Evolutionary conservation across 1,140 invertebrate species (phyloP).

Genomic region (Apocrypta bakeri): DNA sequence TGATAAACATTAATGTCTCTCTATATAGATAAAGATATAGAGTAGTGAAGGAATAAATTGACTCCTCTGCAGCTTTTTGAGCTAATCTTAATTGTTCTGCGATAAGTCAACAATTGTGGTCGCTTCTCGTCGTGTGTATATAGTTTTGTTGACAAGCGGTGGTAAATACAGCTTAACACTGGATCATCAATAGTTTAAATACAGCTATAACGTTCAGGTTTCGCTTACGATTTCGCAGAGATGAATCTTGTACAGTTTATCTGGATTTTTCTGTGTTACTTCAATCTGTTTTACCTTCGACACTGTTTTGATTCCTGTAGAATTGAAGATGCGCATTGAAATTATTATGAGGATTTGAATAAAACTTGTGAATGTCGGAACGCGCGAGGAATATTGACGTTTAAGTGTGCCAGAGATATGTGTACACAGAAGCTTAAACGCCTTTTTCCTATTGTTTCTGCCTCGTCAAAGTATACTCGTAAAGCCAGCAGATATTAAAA

Average conservation of each 20-base stretch:
- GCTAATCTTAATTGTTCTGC: too few relatives aligned
- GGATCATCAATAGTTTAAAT: too few relatives aligned
- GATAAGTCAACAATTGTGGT: too few relatives aligned
- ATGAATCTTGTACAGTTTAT: background rate
- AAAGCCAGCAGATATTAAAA: background rate
- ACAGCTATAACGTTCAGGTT: too few relatives aligned
- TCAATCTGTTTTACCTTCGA: constrained; percentile 1
- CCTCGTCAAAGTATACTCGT: background rate
- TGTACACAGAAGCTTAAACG: background rate
- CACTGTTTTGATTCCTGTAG: constrained; percentile 8
- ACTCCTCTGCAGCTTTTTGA: too few relatives aligned
- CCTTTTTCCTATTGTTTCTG: constrained; percentile 16
- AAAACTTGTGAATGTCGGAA: constrained; percentile 32
- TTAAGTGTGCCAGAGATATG: constrained; percentile 27
- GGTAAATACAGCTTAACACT: too few relatives aligned
- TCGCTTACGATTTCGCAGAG: too few relatives aligned
- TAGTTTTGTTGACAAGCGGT: too few relatives aligned
- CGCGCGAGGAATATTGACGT: constrained; percentile 36
- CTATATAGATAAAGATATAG: too few relatives aligned
- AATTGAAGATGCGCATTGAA: background rate
- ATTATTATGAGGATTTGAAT: constrained; percentile 27
- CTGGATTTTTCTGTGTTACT: background rate
- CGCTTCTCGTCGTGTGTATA: too few relatives aligned
- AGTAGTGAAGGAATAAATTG: too few relatives aligned
- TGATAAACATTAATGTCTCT: too few relatives aligned